Conservation (phyloP, 2,888 invertebrate genomes). For the Eretmocerus hayati region DNA sequence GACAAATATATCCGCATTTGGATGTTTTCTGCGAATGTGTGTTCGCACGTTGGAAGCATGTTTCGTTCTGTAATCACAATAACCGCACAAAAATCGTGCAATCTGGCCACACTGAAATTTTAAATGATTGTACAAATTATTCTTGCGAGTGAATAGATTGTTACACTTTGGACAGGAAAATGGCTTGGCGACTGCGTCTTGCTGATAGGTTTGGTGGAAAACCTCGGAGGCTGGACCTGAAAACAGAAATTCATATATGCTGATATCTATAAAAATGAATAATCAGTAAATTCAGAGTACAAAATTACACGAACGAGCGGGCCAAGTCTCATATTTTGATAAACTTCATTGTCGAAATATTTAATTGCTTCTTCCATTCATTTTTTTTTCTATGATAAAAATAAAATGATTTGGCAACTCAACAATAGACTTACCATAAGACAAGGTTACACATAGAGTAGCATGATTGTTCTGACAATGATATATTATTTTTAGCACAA, state of each 20-base stretch:
- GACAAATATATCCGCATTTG: constrained; percentile 33
- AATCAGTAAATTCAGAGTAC: too few species aligned
- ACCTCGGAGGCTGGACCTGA: constrained; percentile 4
- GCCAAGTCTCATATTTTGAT: too few species aligned
- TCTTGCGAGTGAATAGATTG: constrained; percentile 38
- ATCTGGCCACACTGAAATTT: constrained; percentile 43
- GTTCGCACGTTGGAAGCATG: constrained; percentile 41
- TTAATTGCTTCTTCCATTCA: too few species aligned
- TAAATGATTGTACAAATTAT: constrained; percentile 40
- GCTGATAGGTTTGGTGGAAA: neutral
- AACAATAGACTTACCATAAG: too few species aligned
- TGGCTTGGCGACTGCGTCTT: neutral
- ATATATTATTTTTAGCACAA: too few species aligned
- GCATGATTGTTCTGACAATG: too few species aligned
- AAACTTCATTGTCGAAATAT: too few species aligned
- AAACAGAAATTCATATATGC: constrained; percentile 12
- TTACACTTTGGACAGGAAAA: constrained; percentile 39
- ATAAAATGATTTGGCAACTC: too few species aligned
- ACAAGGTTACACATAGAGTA: too few species aligned
- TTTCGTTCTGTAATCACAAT: constrained; percentile 42
- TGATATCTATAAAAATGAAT: too few species aligned
- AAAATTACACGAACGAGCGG: too few species aligned
- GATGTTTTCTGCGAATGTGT: constrained; percentile 39
- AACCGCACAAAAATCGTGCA: constrained; percentile 43
- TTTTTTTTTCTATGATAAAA: too few species aligned